Percentiles rank a stretch among this genome's conserved stretches.
Conservation (phyloP, 2,113 vertebrate genomes). For the Nasalis larvatus region DNA sequence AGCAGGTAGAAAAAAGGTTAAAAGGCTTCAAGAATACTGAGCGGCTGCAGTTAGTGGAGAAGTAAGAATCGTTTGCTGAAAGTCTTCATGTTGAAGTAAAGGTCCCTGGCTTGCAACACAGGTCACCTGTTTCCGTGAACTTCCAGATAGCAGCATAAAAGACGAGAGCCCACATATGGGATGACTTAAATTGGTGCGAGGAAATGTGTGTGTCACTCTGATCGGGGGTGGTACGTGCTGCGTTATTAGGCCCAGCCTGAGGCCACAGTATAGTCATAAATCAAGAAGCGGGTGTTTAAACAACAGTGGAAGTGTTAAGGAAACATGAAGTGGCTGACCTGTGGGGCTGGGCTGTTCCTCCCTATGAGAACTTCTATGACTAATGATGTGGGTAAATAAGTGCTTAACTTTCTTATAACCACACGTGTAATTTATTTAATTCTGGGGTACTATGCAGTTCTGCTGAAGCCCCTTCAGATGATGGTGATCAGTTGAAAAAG, state of each 20-base stretch:
- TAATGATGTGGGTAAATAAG: slow-evolving; percentile 78
- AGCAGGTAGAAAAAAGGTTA: not conserved
- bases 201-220: slow-evolving; percentile 68
- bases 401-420: slow-evolving; percentile 70
- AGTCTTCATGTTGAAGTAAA: slow-evolving; percentile 22
- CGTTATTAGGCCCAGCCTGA: slow-evolving; percentile 69
- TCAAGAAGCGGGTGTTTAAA: slow-evolving; percentile 77
- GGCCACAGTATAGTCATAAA: slow-evolving; percentile 73
- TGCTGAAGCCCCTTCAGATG: slow-evolving; percentile 16
- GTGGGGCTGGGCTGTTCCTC: slow-evolving; percentile 65
- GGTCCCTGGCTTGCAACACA: slow-evolving; percentile 26
- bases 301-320: slow-evolving; percentile 76
- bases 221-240: slow-evolving; percentile 61
- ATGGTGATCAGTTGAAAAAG: slow-evolving; percentile 33
- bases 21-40: not conserved
- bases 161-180: slow-evolving; percentile 64
- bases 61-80: not conserved
- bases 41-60: not conserved
- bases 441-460: slow-evolving; percentile 30
- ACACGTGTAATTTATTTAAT: slow-evolving; percentile 74
- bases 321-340: slow-evolving; percentile 76
- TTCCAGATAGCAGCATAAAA: slow-evolving; percentile 39
- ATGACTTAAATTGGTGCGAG: slow-evolving; percentile 74
- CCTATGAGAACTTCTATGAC: slow-evolving; percentile 72
- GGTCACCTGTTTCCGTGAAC: slow-evolving; percentile 61